Conservation (phyloP, 2,797 vertebrate species). For the Syngnathus rostellatus region DNA sequence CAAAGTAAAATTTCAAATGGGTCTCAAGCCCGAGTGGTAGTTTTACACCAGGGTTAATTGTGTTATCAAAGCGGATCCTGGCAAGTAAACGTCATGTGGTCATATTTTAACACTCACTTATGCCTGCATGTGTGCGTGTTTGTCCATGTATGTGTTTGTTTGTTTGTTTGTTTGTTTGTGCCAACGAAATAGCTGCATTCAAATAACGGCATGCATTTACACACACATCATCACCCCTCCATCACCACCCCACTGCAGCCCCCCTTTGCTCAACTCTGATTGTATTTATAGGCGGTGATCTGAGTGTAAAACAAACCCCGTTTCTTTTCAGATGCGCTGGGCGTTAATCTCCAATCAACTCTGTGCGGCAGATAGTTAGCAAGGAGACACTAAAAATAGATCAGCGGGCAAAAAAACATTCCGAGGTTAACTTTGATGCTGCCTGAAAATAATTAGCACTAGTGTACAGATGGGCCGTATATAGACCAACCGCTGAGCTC, state of each 20-base stretch:
- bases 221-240: conserved; percentile 37
- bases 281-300: conserved; percentile 77
- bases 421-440: conserved; percentile 63
- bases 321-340: conserved; percentile 35
- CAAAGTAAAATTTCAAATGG: not conserved
- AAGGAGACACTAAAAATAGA: conserved; percentile 64
- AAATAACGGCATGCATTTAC: conserved; percentile 31
- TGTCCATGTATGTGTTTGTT: conserved; percentile 8
- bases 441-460: conserved; percentile 66
- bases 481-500: conserved; percentile 46
- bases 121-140: conserved; percentile 6
- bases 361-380: conserved; percentile 66
- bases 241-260: conserved; percentile 24
- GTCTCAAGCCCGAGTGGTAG: not conserved
- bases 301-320: conserved; percentile 51
- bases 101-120: conserved; percentile 61
- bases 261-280: conserved; percentile 29
- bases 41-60: not conserved
- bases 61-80: conserved; percentile 7
- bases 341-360: conserved; percentile 72
- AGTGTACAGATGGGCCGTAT: conserved; percentile 46
- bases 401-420: conserved; percentile 50
- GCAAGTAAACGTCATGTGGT: conserved; percentile 34
- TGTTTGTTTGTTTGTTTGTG: conserved; percentile 34
- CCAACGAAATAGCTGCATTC: conserved; percentile 24